Evolutionary conservation across 1,140 invertebrate genomes (phyloP).

Genomic region (Psilanteris sp.): DNA sequence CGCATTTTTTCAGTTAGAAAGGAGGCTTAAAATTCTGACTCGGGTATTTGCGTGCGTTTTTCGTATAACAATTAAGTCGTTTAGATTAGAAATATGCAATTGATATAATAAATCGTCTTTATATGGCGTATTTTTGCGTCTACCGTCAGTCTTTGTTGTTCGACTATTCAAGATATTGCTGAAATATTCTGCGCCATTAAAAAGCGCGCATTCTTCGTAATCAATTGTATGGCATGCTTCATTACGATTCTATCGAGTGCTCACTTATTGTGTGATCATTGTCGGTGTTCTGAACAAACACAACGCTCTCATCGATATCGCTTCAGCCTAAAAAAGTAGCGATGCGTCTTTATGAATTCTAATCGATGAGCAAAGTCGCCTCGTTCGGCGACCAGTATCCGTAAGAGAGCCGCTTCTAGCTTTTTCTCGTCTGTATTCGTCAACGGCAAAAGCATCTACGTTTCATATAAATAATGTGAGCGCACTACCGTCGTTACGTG

Average conservation of each 20-base stretch:
- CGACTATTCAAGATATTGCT: too few relatives aligned
- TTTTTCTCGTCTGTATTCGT: constrained; percentile 52
- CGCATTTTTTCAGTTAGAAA: too few relatives aligned
- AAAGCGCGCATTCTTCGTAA: background rate
- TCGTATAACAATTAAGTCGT: too few relatives aligned
- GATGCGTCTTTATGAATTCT: constrained; percentile 64
- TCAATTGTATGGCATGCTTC: constrained; percentile 6
- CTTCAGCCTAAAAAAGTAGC: constrained; percentile 64
- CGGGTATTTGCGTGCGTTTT: too few relatives aligned
- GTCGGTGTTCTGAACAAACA: constrained; percentile 23
- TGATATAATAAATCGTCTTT: too few relatives aligned
- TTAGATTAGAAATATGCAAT: too few relatives aligned
- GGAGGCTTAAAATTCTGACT: too few relatives aligned
- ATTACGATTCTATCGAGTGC: constrained; percentile 14
- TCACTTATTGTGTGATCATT: constrained; percentile 27
- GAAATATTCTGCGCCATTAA: too few relatives aligned
- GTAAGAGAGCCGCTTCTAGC: constrained; percentile 52
- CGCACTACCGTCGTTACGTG: constrained; percentile 23
- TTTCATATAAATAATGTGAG: constrained; percentile 42
- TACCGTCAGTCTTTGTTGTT: too few relatives aligned
- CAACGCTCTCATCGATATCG: constrained; percentile 49
- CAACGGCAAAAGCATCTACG: constrained; percentile 44
- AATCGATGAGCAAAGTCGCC: constrained; percentile 57
- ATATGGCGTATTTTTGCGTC: too few relatives aligned
- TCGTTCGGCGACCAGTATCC: constrained; percentile 43